Percentiles rank a stretch among this genome's conserved stretches.
Conservation (phyloP, 1,140 invertebrate species). For the Eupeodes corollae region DNA sequence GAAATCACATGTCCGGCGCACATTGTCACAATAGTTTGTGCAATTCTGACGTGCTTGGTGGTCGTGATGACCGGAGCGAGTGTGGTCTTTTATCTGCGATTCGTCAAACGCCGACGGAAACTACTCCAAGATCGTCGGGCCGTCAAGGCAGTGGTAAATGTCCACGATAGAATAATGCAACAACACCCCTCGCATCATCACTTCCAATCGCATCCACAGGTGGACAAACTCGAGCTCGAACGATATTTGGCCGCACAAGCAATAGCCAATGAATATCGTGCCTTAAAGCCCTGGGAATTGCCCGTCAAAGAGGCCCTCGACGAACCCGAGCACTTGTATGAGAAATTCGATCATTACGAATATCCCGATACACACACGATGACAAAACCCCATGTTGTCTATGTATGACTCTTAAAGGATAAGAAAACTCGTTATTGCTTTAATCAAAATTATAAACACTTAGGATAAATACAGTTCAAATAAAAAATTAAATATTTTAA, state of each 20-base stretch:
- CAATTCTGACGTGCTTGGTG: conserved; percentile 28
- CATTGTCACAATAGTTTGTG: conserved; percentile 35
- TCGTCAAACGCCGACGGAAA: conserved; percentile 30
- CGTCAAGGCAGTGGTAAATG: conserved; percentile 33
- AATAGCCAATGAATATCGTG: conserved; percentile 33
- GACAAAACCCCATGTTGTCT: conserved; percentile 35
- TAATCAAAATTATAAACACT: neutral
- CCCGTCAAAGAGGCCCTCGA: conserved; percentile 29
- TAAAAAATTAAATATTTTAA: neutral
- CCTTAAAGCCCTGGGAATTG: conserved; percentile 34
- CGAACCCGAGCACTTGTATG: conserved; percentile 35
- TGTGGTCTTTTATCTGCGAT: conserved; percentile 32
- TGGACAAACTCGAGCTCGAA: conserved; percentile 35
- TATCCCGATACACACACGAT: conserved; percentile 33
- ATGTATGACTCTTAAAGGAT: conserved; percentile 30
- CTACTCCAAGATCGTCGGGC: conserved; percentile 26
- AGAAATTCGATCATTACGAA: conserved; percentile 36
- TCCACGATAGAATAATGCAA: conserved; percentile 32
- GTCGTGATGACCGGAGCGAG: conserved; percentile 30
- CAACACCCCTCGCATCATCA: conserved; percentile 24
- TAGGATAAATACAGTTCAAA: neutral
- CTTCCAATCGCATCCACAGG: conserved; percentile 30
- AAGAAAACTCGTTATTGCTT: neutral
- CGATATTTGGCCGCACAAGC: conserved; percentile 33
- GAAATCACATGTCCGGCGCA: conserved; percentile 36